These are phyloP conservation scores for Ariolimax columbianus DNA, from an alignment of 2,888 invertebrate species.

Conservation along the genomic window DNA sequence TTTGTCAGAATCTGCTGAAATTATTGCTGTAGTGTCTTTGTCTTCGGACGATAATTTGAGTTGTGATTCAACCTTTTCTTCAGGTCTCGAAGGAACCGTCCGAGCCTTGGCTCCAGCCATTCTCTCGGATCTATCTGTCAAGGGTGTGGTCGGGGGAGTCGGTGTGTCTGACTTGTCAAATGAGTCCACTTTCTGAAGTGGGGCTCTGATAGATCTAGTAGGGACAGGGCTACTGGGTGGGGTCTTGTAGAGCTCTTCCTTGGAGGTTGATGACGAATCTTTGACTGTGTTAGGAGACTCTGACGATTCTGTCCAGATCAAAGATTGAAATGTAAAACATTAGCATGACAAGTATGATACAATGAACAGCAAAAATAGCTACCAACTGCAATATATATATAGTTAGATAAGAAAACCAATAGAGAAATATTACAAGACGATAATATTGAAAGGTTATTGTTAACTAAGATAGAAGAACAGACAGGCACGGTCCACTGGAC, in stretches of 20 bases:
- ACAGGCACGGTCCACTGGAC: too few relatives aligned
- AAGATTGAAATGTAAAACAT: background rate
- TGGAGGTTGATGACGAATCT: conserved; percentile 40
- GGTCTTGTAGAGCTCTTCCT: conserved; percentile 67
- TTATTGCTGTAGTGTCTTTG: background rate
- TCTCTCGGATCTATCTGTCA: conserved; percentile 42
- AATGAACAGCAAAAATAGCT: too few relatives aligned
- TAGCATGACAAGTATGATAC: too few relatives aligned
- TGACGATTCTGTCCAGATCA: conserved; percentile 22
- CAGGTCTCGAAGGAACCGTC: conserved; percentile 39
- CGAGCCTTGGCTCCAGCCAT: conserved; percentile 11
- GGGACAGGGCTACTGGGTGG: conserved; percentile 69
- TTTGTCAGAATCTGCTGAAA: conserved; percentile 39
- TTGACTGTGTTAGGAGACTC: conserved; percentile 22
- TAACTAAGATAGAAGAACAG: too few relatives aligned
- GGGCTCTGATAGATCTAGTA: conserved; percentile 58
- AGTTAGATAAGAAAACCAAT: too few relatives aligned
- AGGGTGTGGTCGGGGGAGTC: conserved; percentile 64
- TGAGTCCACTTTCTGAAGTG: conserved; percentile 67
- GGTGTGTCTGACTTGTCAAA: conserved; percentile 65
- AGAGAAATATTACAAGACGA: too few relatives aligned
- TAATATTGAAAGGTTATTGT: too few relatives aligned
- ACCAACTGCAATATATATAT: too few relatives aligned
- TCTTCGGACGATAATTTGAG: background rate
- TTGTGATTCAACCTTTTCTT: background rate